A percentile compares a stretch with the other conserved stretches of the same genome.
Conservation (phyloP, 2,888 invertebrate species). For the Colostygia pectinataria region DNA sequence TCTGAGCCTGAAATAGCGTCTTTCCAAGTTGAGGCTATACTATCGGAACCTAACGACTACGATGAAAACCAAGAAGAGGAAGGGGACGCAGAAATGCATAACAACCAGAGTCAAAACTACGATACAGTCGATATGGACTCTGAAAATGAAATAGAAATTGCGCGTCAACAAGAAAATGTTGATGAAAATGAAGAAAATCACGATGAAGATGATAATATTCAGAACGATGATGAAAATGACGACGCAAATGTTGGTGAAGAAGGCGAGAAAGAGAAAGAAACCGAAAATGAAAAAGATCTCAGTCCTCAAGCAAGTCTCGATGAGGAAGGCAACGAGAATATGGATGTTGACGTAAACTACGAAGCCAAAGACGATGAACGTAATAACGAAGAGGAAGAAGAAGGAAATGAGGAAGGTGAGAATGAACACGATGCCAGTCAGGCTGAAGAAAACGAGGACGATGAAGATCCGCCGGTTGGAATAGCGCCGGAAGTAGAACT, state of each 20-base stretch:
- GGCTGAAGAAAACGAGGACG: conserved; percentile 60
- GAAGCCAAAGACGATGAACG: conserved; percentile 45
- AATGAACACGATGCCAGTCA: conserved; percentile 51
- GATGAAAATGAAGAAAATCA: conserved; percentile 45
- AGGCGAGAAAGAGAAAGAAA: conserved; percentile 37
- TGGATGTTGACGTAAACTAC: conserved; percentile 45
- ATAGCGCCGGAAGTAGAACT: conserved; percentile 72
- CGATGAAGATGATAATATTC: conserved; percentile 42
- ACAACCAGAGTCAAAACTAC: conserved; percentile 65
- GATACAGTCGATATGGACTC: conserved; percentile 79
- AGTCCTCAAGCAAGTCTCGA: conserved; percentile 22
- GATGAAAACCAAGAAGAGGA: conserved; percentile 52
- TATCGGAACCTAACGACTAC: conserved; percentile 72
- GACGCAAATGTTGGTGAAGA: conserved; percentile 47
- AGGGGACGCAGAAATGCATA: conserved; percentile 49
- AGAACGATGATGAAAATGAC: conserved; percentile 44
- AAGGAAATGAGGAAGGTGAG: conserved; percentile 43
- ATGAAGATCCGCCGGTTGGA: conserved; percentile 60
- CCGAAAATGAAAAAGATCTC: conserved; percentile 51
- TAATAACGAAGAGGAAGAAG: conserved; percentile 43
- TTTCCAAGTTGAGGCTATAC: conserved; percentile 77
- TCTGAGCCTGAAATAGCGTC: conserved; percentile 80
- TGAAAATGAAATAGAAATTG: conserved; percentile 78
- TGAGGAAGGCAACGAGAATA: conserved; percentile 49
- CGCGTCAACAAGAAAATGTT: conserved; percentile 58